Evolutionary conservation across 2,113 vertebrate genomes (phyloP).

Genomic region (Carlito syrichta): DNA sequence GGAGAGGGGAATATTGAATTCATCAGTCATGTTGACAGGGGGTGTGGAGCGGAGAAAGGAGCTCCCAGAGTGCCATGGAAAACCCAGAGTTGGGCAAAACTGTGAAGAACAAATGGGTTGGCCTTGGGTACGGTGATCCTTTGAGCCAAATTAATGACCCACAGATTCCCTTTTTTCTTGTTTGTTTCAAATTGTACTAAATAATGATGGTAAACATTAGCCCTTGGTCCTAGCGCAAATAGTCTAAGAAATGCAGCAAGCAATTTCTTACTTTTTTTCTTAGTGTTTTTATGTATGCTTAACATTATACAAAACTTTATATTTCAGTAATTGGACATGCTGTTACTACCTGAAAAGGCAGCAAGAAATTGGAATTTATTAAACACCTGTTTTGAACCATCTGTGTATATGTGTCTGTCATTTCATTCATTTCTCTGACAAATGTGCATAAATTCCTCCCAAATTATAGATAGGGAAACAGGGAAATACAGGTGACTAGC

Average conservation of each 20-base stretch:
- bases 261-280: not conserved
- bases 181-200: conserved; percentile 24
- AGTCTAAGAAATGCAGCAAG: conserved; percentile 16
- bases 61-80: not conserved
- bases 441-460: not conserved
- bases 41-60: not conserved
- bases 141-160: conserved; percentile 28
- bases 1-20: conserved; percentile 8
- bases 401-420: not conserved
- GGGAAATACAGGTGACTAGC: not conserved
- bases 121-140: not conserved
- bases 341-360: not conserved
- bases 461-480: not conserved
- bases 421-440: not conserved
- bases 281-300: not conserved
- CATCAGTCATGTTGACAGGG: conserved; percentile 36
- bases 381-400: not conserved
- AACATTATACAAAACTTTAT: not conserved
- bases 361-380: not conserved
- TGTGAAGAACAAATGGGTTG: not conserved
- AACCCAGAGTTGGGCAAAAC: not conserved
- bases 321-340: not conserved
- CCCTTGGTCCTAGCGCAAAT: not conserved
- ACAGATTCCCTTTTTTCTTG: not conserved
- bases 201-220: not conserved